Conservation (phyloP, 2,888 invertebrate genomes). For the Cyclophora albipunctata region DNA sequence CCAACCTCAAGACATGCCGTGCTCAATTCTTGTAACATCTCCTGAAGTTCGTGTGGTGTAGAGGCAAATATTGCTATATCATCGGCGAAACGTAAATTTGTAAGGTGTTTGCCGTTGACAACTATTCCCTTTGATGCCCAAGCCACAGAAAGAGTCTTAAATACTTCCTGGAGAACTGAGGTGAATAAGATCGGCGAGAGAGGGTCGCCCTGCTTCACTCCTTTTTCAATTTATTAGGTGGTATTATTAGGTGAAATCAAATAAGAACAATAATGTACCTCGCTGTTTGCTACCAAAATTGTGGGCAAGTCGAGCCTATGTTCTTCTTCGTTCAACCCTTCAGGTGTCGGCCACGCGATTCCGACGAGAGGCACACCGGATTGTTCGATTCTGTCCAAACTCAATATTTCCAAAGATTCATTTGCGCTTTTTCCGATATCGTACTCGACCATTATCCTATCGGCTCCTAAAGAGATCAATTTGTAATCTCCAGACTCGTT, state of each 20-base stretch:
- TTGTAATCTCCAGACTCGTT: slow-evolving; percentile 46
- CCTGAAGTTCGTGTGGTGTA: too few species aligned
- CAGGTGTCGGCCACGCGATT: slow-evolving; percentile 48
- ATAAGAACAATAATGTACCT: slow-evolving; percentile 45
- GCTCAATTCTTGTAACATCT: too few species aligned
- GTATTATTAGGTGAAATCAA: background rate
- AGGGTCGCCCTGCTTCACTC: too few species aligned
- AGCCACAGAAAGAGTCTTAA: too few species aligned
- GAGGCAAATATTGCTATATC: too few species aligned
- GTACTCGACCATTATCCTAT: slow-evolving; percentile 77
- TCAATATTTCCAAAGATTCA: slow-evolving; percentile 52
- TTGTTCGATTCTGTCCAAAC: slow-evolving; percentile 78
- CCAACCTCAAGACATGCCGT: too few species aligned
- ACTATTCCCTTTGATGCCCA: too few species aligned
- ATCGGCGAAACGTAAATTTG: too few species aligned
- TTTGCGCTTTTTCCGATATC: slow-evolving; percentile 63
- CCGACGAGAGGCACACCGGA: slow-evolving; percentile 73
- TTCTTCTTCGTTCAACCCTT: slow-evolving; percentile 29
- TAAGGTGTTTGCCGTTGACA: too few species aligned
- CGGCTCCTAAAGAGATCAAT: slow-evolving; percentile 76
- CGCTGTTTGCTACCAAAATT: slow-evolving; percentile 77
- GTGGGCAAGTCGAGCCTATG: slow-evolving; percentile 41
- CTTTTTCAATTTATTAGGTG: slow-evolving; percentile 10
- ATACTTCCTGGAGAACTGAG: too few species aligned
- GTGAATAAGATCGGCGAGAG: too few species aligned